Conservation (phyloP, 1,140 invertebrate genomes). For the Neuroterus valhalla region DNA sequence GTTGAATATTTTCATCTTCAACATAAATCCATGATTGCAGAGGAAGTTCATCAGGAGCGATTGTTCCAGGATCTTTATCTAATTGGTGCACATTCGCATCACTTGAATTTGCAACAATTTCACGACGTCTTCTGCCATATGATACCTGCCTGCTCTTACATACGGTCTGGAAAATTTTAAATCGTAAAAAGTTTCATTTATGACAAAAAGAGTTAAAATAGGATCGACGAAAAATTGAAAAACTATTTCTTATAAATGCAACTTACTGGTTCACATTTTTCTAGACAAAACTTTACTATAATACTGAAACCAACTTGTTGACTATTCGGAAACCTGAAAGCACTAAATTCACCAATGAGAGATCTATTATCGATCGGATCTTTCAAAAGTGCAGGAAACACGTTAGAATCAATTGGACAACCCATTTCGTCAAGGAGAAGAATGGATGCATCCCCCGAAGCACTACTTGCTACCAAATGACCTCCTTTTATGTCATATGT, state of each 20-base stretch:
- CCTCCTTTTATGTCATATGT: conserved; percentile 76
- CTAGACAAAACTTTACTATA: conserved; percentile 81
- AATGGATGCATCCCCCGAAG: conserved; percentile 73
- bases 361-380: conserved; percentile 66
- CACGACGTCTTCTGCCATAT: conserved; percentile 63
- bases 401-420: conserved; percentile 75
- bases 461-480: conserved; percentile 76
- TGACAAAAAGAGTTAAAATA: no score
- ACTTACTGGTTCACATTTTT: conserved; percentile 77
- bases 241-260: no score
- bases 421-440: conserved; percentile 74
- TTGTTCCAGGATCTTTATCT: conserved; percentile 26
- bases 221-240: no score
- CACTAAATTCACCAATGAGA: conserved; percentile 78
- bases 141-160: conserved; percentile 62
- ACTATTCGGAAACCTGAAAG: conserved; percentile 84
- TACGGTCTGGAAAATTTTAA: conserved; percentile 52
- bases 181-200: no score
- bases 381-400: conserved; percentile 75
- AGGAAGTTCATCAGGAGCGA: conserved; percentile 62
- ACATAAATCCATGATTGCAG: conserved; percentile 70
- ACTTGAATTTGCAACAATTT: conserved; percentile 24
- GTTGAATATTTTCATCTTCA: conserved; percentile 54
- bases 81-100: conserved; percentile 36
- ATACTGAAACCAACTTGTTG: conserved; percentile 81